phyloP scores from a whole-genome alignment of 2,113 vertebrate species.

The Phyllostomus hastatus region DNA sequence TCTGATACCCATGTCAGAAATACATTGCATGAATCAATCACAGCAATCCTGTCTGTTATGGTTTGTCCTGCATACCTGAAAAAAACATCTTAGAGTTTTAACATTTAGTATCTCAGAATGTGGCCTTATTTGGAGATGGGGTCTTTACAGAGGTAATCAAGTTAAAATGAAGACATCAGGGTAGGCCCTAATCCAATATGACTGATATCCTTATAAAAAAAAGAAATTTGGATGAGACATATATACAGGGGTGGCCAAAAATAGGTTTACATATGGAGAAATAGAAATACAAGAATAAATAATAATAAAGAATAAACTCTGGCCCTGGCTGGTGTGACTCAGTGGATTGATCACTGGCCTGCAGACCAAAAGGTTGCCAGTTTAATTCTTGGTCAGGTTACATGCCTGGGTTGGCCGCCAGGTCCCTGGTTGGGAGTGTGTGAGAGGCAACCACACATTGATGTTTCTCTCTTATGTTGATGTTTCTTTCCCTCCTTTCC shows the following conservation, averaged over 20 bases:
- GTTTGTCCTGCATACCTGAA: background rate
- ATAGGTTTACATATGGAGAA: background rate
- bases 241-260: background rate
- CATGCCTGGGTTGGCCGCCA: too few species aligned
- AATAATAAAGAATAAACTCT: background rate
- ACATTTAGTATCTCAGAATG: background rate
- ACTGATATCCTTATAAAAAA: background rate
- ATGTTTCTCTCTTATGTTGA: too few species aligned
- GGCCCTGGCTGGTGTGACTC: too few species aligned
- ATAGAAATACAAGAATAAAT: background rate
- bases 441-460: too few species aligned
- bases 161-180: background rate
- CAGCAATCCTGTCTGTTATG: background rate
- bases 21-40: background rate
- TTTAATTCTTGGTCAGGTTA: too few species aligned
- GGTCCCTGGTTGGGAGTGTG: too few species aligned
- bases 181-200: background rate
- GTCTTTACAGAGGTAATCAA: background rate
- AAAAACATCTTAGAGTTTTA: background rate
- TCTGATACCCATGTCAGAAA: background rate
- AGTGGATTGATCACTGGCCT: too few species aligned
- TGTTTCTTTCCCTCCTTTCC: too few species aligned
- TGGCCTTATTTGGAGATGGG: background rate
- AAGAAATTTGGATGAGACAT: background rate
- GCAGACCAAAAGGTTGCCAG: too few species aligned